Base-by-base conservation (phyloP, 2,113 vertebrate genomes). In the Solenodon paradoxus region DNA sequence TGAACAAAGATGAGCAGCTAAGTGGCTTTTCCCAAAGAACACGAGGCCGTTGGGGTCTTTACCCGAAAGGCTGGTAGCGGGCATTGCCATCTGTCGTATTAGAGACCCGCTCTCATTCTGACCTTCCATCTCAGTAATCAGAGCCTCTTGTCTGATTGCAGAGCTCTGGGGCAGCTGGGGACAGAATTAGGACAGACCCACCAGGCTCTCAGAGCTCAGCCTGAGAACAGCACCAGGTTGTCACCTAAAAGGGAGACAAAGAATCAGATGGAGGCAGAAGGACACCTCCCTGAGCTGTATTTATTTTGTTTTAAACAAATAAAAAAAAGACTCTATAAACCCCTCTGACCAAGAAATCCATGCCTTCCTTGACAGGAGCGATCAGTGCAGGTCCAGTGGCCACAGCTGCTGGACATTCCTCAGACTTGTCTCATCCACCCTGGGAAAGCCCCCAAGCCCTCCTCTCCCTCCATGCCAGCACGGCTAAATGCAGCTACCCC, bases 371-470 rank as follows among this genome's bases (percentile, higher is more conserved):
- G 12, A 11, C 63, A 92, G 89, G 72, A 85, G 86, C 24, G 81
- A 90, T 40, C 90, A 72, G 78, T 51, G 49, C 51, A 45, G 22
- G 2, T 5, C 20, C 2, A 53, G 64, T 59, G 35, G 74, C 19
- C 5, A 40, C 83, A 69, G 90, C 69, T 96, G 84, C 71, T 28
- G 17, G 85, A 81, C 91, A 93, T 66, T 75, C 32, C 84, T 95
- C 90, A 69, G 30, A 19, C 64, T 90, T 95, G 95, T 97, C 95
- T 86, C 61, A 64, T 72, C 57, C 59, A 72, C 96, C 79, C 96
- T 55, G 12, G 92, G 91, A 93, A 75, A 95, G 74, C 0, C 0
- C 95, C 84, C 40, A 1, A 42, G 28, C 38, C 26, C 59, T 20
- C 17, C 38, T 38, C 13, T 9, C 38, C 2, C 7, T n/a, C 22